Evolutionary conservation across 2,797 vertebrate species (phyloP).

Genomic region (Salmo trutta): DNA sequence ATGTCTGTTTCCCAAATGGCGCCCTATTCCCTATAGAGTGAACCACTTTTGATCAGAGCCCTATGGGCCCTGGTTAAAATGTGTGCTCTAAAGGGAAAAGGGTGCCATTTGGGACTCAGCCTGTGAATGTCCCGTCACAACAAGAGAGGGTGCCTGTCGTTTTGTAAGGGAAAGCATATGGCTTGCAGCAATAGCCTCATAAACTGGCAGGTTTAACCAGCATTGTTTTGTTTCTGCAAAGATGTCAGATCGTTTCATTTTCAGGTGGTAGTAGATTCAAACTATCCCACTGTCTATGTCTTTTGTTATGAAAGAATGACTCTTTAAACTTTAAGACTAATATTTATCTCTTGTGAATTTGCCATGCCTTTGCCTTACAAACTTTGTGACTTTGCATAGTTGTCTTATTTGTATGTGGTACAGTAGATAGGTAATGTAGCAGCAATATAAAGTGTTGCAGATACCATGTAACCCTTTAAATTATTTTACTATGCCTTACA

Average conservation of each 20-base stretch:
- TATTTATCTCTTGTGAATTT: not conserved
- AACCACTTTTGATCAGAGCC: not conserved
- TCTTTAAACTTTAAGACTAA: not conserved
- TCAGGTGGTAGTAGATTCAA: not conserved
- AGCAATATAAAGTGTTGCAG: conserved; percentile 32
- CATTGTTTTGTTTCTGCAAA: not conserved
- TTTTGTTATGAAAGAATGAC: conserved; percentile 10
- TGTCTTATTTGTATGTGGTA: conserved; percentile 18
- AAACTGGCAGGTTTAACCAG: not conserved
- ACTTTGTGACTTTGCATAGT: conserved; percentile 10
- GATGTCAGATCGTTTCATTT: not conserved
- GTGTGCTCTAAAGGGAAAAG: not conserved
- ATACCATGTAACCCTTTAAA: conserved; percentile 50
- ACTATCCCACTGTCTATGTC: not conserved
- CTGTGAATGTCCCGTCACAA: not conserved
- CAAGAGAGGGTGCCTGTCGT: not conserved
- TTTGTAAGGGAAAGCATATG: not conserved
- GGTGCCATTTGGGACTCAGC: not conserved
- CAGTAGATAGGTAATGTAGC: conserved; percentile 8
- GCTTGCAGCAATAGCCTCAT: not conserved
- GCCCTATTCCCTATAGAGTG: not conserved
- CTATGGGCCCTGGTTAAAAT: not conserved
- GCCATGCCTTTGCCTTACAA: conserved; percentile 26
- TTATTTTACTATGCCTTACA: conserved; percentile 45
- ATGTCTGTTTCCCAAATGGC: not conserved